Percentiles rank a stretch among this genome's conserved stretches.
phyloP scores from a whole-genome alignment of 2,888 invertebrate species.

The Cheiracanthium punctorium region DNA sequence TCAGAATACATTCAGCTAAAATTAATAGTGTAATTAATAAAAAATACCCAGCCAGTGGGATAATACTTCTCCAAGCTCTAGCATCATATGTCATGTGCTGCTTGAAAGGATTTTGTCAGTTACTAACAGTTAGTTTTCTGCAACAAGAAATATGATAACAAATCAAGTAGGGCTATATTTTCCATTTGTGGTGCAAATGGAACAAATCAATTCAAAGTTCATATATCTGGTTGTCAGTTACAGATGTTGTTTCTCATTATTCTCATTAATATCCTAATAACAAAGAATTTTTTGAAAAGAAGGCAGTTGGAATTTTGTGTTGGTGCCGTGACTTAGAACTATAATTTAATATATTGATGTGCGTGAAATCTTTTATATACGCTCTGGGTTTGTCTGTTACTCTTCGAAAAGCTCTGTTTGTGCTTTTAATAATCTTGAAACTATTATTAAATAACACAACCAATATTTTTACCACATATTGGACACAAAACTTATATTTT shows the following conservation, averaged over 20 bases:
- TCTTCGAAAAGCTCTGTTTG: too few species aligned
- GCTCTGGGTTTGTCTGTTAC: too few species aligned
- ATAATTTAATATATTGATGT: conserved; percentile 1
- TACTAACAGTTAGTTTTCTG: not conserved
- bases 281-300: not conserved
- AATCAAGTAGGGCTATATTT: not conserved
- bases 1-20: too few species aligned
- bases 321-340: not conserved
- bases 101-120: conserved; percentile 9
- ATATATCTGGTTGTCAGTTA: not conserved
- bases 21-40: too few species aligned
- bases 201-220: not conserved
- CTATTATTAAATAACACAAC: not conserved
- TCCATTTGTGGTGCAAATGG: not conserved
- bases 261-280: not conserved
- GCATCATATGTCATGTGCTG: not conserved
- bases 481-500: not conserved
- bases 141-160: not conserved
- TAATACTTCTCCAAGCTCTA: not conserved
- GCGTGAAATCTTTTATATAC: too few species aligned
- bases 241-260: conserved; percentile 10
- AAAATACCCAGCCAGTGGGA: not conserved
- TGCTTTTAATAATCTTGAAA: too few species aligned
- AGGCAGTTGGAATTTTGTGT: not conserved
- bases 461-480: not conserved